Evolutionary conservation across 2,113 vertebrate species (phyloP).

Genomic region (Ramphastos sulfuratus): DNA sequence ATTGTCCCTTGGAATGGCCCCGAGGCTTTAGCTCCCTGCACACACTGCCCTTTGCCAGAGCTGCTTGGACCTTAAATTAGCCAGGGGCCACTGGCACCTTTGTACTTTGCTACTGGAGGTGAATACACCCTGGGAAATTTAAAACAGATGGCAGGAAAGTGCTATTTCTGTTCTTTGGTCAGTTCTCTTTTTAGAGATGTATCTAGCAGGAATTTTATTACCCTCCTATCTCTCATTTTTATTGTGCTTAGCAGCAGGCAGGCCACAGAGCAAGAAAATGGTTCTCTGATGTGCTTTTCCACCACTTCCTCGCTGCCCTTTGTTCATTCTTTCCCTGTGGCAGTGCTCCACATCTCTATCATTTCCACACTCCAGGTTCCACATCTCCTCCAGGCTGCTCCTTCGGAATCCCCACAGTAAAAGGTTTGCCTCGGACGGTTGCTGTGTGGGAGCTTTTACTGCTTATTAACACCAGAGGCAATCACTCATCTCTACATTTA

Average conservation of each 20-base stretch:
- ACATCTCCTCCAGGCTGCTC: background rate
- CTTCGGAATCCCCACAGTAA: background rate
- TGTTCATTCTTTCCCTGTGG: slow-evolving; percentile 22
- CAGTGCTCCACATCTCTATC: background rate
- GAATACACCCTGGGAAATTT: slow-evolving; percentile 29
- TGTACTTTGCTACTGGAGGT: slow-evolving; percentile 20
- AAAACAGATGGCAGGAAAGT: slow-evolving; percentile 47
- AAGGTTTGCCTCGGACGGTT: background rate
- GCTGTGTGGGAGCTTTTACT: background rate
- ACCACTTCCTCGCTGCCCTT: background rate
- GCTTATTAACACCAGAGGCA: background rate
- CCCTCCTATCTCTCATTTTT: slow-evolving; percentile 44
- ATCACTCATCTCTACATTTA: background rate
- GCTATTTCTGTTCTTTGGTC: slow-evolving; percentile 25
- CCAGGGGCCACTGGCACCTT: slow-evolving; percentile 47
- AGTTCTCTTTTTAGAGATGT: slow-evolving; percentile 52
- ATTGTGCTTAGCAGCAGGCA: slow-evolving; percentile 36
- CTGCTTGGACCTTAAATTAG: slow-evolving; percentile 50
- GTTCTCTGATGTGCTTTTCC: slow-evolving; percentile 52
- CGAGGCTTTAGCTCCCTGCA: background rate
- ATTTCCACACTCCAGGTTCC: background rate
- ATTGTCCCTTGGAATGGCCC: background rate
- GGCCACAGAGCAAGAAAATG: background rate
- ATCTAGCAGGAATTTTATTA: slow-evolving; percentile 51
- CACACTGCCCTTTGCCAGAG: background rate